These are phyloP conservation scores for Ichneumoninae sp. DNA, from an alignment of 2,888 invertebrate species.

Conservation along the genomic window DNA sequence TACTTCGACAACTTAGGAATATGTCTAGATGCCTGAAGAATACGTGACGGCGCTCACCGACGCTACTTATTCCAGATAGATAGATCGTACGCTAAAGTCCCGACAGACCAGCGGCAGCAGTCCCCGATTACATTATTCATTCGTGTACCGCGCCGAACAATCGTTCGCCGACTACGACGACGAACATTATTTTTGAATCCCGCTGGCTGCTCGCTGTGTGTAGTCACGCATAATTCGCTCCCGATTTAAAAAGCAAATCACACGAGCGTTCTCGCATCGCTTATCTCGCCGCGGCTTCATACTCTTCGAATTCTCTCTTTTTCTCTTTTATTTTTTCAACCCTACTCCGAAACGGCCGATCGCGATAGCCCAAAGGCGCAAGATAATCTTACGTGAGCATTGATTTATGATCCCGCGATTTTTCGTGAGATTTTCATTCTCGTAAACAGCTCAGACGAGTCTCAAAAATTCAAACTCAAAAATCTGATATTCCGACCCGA, in stretches of 20 bases:
- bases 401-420: slow-evolving; percentile 13
- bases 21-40: slow-evolving; percentile 31
- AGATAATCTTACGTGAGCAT: slow-evolving; percentile 18
- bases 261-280: slow-evolving; percentile 32
- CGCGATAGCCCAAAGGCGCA: slow-evolving; percentile 1
- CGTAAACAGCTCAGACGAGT: not conserved
- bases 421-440: not conserved
- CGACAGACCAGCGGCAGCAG: slow-evolving; percentile 25
- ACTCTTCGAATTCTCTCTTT: not conserved
- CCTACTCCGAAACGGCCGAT: slow-evolving; percentile 7
- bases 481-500: not conserved
- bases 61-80: slow-evolving; percentile 48
- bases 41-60: slow-evolving; percentile 31
- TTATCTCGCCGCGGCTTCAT: slow-evolving; percentile 23
- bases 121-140: slow-evolving; percentile 59
- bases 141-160: slow-evolving; percentile 42
- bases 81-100: not conserved
- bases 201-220: slow-evolving; percentile 28
- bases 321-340: slow-evolving; percentile 1
- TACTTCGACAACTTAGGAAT: slow-evolving; percentile 20
- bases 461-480: not conserved
- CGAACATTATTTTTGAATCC: slow-evolving; percentile 36
- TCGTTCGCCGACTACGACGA: slow-evolving; percentile 46
- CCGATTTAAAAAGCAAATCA: slow-evolving; percentile 61
- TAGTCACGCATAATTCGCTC: slow-evolving; percentile 49